phyloP scores from a whole-genome alignment of 2,113 vertebrate genomes.

The Toxotes chatareus region DNA sequence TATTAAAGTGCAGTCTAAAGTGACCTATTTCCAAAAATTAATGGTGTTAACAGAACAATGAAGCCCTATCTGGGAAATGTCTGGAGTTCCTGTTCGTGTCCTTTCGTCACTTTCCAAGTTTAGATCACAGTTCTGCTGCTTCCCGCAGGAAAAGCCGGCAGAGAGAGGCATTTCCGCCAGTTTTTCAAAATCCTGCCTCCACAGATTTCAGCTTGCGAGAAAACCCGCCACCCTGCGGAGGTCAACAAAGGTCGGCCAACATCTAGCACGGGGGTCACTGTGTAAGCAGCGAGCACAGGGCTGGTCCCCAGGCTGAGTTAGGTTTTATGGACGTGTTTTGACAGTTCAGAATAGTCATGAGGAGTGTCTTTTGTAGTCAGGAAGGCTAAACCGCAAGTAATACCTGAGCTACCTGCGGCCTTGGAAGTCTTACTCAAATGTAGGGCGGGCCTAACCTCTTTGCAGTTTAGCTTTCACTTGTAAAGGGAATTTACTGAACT shows the following conservation, averaged over 20 bases:
- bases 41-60: conserved; percentile 69
- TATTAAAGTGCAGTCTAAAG: not conserved
- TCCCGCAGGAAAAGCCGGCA: conserved; percentile 78
- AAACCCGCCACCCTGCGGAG: conserved; percentile 52
- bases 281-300: conserved; percentile 12
- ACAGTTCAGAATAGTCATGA: conserved; percentile 66
- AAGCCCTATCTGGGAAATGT: conserved; percentile 77
- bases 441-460: conserved; percentile 22
- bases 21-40: conserved; percentile 35
- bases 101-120: conserved; percentile 83
- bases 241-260: conserved; percentile 65
- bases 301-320: conserved; percentile 17
- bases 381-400: conserved; percentile 65
- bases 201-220: conserved; percentile 21
- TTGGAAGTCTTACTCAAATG: conserved; percentile 31
- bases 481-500: not conserved
- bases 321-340: conserved; percentile 72
- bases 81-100: conserved; percentile 79
- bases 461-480: conserved; percentile 45
- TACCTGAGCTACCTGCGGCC: conserved; percentile 61
- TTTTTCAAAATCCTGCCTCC: conserved; percentile 65
- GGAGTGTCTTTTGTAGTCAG: conserved; percentile 71
- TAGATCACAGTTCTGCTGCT: conserved; percentile 80
- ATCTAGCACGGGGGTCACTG: conserved; percentile 42
- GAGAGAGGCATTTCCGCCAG: conserved; percentile 81